Conservation (phyloP, 2,113 vertebrate genomes). For the Calyptomena viridis region DNA sequence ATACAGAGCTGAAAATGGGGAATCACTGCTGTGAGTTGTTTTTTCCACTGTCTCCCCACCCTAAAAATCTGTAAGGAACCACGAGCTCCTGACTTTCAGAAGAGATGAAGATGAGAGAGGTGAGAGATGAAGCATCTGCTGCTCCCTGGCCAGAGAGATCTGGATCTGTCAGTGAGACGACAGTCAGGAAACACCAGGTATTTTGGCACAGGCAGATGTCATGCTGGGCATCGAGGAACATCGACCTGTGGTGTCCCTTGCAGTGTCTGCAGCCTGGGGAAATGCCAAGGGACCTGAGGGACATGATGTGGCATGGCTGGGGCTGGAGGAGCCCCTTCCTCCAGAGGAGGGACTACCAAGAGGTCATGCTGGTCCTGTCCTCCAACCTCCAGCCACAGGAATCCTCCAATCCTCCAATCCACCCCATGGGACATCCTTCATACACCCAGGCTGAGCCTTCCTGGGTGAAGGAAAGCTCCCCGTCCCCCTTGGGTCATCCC, state of each 20-base stretch:
- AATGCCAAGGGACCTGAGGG: neutral
- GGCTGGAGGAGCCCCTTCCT: neutral
- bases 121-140: neutral
- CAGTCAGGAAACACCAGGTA: neutral
- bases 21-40: neutral
- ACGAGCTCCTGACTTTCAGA: neutral
- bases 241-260: neutral
- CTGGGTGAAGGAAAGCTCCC: neutral
- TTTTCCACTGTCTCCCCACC: neutral
- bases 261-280: neutral
- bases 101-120: rapidly evolving
- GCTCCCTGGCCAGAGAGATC: neutral
- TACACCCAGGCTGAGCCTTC: neutral
- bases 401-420: neutral
- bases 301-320: neutral
- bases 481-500: neutral
- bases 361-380: neutral
- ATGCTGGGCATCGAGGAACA: rapidly evolving
- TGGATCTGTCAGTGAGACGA: neutral
- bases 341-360: neutral
- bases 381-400: neutral
- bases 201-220: neutral
- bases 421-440: neutral
- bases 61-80: neutral
- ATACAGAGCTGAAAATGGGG: neutral